phyloP scores from a whole-genome alignment of 1,140 invertebrate species.

The Bombus pyrosoma region DNA sequence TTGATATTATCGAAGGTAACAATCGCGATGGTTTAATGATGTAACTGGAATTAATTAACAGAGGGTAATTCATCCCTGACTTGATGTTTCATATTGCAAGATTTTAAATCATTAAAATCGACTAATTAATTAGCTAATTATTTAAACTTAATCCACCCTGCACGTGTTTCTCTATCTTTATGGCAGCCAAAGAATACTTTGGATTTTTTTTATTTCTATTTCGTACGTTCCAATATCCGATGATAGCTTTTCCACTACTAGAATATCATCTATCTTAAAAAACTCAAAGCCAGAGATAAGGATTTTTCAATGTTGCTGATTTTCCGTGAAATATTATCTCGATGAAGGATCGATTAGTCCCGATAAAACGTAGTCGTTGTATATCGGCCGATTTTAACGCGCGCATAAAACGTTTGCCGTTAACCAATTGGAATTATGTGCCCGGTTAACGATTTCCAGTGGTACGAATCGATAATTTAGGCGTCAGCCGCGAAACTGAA shows the following conservation, averaged over 20 bases:
- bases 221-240: too few species aligned
- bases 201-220: too few species aligned
- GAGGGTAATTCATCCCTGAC: neutral
- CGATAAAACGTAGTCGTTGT: too few species aligned
- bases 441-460: neutral
- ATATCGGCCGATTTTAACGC: too few species aligned
- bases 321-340: neutral
- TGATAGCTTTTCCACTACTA: too few species aligned
- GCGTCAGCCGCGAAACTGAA: neutral
- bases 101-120: too few species aligned
- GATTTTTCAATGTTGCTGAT: neutral
- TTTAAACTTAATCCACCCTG: too few species aligned
- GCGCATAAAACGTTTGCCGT: neutral
- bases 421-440: neutral
- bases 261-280: too few species aligned
- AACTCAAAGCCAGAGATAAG: neutral
- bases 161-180: too few species aligned
- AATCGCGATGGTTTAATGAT: neutral
- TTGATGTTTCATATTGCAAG: neutral
- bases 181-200: too few species aligned
- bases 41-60: neutral
- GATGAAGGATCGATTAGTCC: neutral
- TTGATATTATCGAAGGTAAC: too few species aligned
- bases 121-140: too few species aligned
- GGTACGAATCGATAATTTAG: neutral